Base-by-base conservation (phyloP, 2,888 invertebrate species). In the Esperia sulphurella region DNA sequence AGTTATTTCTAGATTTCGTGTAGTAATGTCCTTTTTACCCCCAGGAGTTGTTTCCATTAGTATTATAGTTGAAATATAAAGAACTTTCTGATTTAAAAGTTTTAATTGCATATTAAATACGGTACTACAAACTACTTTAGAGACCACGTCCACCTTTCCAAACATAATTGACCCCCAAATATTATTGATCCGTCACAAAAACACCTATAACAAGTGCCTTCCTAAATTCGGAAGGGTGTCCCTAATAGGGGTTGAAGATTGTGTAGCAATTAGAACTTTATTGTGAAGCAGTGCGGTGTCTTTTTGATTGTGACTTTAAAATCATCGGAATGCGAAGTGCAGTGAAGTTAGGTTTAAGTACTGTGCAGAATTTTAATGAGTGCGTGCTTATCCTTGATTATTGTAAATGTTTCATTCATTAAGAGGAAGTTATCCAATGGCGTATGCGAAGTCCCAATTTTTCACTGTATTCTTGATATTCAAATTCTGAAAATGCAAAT, bases 381-480 rank as follows among this genome's bases (percentile, higher is more conserved):
- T 63, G 57, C 68, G 70, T 71, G 73, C 66, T 69, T 52, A 66
- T n/a, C n/a, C n/a, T 35, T n/a, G n/a, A 31, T 31, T 31, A 31
- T 31, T 21, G 21, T 21, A 21, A 21, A 21, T 3, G 2, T 2
- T 21, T 21, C 21, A n/a, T n/a, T n/a, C 21, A 21, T 21, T 21
- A 21, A 5, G 21, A 21, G 2, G 21, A 5, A 21, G 21, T 21
- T 2, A 5, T 21, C 5, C 21, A 2, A 5, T 21, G 5, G 21
- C 21, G 5, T 21, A 21, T 21, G 21, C 21, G 5, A 21, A 21
- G 5, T 5, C 21, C 21, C n/a, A n/a, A 21, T 21, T 3, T 3
- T 5, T 21, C 21, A 21, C 21, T 21, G 21, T 21, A 21, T 21
- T 21, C 21, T 21, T 21, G 3, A 3, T 21, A 21, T 21, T 21